These are phyloP conservation scores for Bhutanitis thaidina DNA, from an alignment of 2,888 invertebrate genomes.

Conservation along the genomic window DNA sequence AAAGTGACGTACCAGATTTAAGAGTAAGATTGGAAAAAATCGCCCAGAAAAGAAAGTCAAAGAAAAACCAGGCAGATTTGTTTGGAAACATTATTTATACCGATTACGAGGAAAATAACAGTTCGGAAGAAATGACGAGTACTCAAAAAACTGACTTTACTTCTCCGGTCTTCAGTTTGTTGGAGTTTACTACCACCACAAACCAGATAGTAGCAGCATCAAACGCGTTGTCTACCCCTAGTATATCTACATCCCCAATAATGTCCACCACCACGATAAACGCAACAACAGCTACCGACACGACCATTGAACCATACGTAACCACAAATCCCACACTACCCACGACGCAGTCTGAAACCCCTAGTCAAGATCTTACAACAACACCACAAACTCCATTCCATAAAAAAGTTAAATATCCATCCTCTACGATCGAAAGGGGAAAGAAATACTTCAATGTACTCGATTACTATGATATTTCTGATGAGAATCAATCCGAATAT, in stretches of 20 bases:
- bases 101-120: slow-evolving; percentile 55
- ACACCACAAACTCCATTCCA: not conserved
- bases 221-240: not conserved
- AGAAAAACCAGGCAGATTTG: slow-evolving; percentile 55
- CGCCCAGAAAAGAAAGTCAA: slow-evolving; percentile 61
- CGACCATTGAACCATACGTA: not conserved
- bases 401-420: slow-evolving; percentile 3
- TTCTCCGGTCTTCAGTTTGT: slow-evolving; percentile 13
- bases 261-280: not conserved
- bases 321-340: not conserved
- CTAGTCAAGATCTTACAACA: not conserved
- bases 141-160: slow-evolving; percentile 24
- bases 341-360: not conserved
- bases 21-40: slow-evolving; percentile 64
- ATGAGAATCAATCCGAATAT: slow-evolving; percentile 55
- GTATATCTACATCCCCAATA: not conserved
- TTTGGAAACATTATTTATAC: slow-evolving; percentile 53
- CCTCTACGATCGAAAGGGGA: slow-evolving; percentile 32
- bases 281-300: not conserved
- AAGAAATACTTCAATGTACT: slow-evolving; percentile 41
- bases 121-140: slow-evolving; percentile 39
- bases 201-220: not conserved
- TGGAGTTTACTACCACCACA: slow-evolving; percentile 5
- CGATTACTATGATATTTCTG: slow-evolving; percentile 54
- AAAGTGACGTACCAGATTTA: slow-evolving; percentile 52